Evolutionary conservation across 2,888 invertebrate genomes (phyloP).

Genomic region (Lasioglossum lativentre): DNA sequence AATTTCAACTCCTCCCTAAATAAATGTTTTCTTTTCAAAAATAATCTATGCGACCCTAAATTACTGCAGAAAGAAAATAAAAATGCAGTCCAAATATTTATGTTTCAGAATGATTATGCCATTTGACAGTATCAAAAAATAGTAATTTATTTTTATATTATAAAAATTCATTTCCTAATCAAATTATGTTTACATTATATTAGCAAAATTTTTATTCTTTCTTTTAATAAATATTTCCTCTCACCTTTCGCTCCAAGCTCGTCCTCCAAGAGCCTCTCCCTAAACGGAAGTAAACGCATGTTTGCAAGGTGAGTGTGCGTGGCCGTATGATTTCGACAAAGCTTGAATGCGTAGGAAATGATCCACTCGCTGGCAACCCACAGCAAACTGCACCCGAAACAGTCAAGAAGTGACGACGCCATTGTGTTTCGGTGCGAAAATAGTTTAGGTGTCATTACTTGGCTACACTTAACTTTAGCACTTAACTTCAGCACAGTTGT

Average conservation of each 20-base stretch:
- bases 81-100: no score
- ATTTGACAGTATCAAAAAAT: no score
- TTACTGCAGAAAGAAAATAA: no score
- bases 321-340: not conserved
- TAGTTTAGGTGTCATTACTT: conserved; percentile 25
- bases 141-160: not conserved
- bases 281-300: conserved; percentile 39
- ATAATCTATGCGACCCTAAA: no score
- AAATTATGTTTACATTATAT: no score
- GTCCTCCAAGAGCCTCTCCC: not conserved
- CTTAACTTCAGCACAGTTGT: not conserved
- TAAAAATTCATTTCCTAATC: no score
- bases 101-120: no score
- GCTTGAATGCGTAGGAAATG: conserved; percentile 13
- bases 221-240: not conserved
- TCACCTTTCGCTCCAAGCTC: conserved; percentile 34
- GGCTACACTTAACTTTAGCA: not conserved
- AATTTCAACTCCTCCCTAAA: no score
- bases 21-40: no score
- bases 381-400: conserved; percentile 41
- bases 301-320: conserved; percentile 20
- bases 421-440: conserved; percentile 26
- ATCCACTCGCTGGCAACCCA: conserved; percentile 49
- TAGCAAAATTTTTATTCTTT: no score
- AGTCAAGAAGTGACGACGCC: conserved; percentile 41